A percentile compares a stretch with the other conserved stretches of the same genome.
phyloP scores from a whole-genome alignment of 2,797 vertebrate genomes.

The Sebastes steindachneri region DNA sequence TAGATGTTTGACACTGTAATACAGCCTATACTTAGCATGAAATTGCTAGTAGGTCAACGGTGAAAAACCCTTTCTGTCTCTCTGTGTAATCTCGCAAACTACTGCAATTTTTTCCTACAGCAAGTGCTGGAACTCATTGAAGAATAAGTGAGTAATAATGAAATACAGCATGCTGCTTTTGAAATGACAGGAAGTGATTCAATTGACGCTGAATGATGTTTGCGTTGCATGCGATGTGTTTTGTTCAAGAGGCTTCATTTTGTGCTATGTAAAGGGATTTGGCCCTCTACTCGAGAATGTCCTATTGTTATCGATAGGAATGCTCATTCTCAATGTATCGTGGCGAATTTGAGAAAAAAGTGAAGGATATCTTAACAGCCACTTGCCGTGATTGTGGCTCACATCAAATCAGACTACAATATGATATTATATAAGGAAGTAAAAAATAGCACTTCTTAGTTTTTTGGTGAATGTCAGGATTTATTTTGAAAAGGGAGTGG shows the following conservation, averaged over 20 bases:
- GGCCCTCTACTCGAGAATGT: slow-evolving; percentile 49
- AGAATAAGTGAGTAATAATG: slow-evolving; percentile 41
- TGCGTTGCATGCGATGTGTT: slow-evolving; percentile 41
- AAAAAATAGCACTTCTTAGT: slow-evolving; percentile 47
- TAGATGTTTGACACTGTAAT: not conserved
- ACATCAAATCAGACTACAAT: slow-evolving; percentile 11
- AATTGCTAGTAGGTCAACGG: not conserved
- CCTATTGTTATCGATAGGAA: slow-evolving; percentile 48
- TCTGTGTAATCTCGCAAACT: slow-evolving; percentile 15
- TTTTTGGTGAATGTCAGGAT: slow-evolving; percentile 55
- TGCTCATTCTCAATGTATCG: slow-evolving; percentile 33
- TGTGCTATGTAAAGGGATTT: slow-evolving; percentile 51
- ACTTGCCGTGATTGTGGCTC: slow-evolving; percentile 29
- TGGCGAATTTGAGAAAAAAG: not conserved
- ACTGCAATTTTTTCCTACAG: not conserved
- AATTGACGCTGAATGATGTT: slow-evolving; percentile 52
- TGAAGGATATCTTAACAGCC: not conserved
- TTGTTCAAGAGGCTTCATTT: slow-evolving; percentile 52
- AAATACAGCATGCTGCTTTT: slow-evolving; percentile 30
- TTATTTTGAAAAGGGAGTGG: slow-evolving; percentile 69
- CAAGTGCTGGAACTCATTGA: slow-evolving; percentile 5
- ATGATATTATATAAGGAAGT: slow-evolving; percentile 22
- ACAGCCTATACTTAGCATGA: not conserved
- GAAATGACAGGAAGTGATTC: slow-evolving; percentile 56
- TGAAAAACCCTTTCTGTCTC: not conserved